Conservation (phyloP, 2,888 invertebrate genomes). For the Pimpla rufipes region DNA sequence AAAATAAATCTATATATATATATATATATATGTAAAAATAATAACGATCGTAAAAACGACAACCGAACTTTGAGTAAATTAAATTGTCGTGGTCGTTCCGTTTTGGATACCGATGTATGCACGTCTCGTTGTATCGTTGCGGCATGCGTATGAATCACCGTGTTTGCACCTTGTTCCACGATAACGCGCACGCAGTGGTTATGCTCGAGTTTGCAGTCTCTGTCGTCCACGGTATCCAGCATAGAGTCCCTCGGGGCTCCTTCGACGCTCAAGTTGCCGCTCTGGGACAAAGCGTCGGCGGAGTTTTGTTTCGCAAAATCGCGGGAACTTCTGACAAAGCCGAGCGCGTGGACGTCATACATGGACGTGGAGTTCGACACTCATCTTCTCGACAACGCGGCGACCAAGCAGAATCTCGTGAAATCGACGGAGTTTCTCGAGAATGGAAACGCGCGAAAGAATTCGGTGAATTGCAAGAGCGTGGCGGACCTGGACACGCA, state of each 20-base stretch:
- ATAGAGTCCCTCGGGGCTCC: conserved; percentile 85
- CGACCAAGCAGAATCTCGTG: conserved; percentile 78
- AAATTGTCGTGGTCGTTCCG: conserved; percentile 23
- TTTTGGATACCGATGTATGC: conserved; percentile 15
- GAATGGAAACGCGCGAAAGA: conserved; percentile 75
- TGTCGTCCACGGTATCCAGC: conserved; percentile 85
- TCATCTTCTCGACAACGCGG: conserved; percentile 78
- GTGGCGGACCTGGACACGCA: conserved; percentile 72
- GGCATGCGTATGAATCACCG: conserved; percentile 20
- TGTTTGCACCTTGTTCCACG: conserved; percentile 1
- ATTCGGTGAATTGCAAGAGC: conserved; percentile 68
- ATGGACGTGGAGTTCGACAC: conserved; percentile 82
- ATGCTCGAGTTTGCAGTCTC: conserved; percentile 85
- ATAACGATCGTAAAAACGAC: conserved; percentile 5
- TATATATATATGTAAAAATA: no score
- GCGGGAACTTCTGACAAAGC: conserved; percentile 89
- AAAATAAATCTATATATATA: no score
- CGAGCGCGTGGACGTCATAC: conserved; percentile 84
- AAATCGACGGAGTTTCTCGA: conserved; percentile 82
- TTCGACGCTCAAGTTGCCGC: conserved; percentile 87
- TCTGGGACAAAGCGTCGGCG: conserved; percentile 91
- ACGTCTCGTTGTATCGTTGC: conserved; percentile 28
- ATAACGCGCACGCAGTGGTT: conserved; percentile 80
- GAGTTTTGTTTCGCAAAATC: conserved; percentile 92
- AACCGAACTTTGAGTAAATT: conserved; percentile 6